phyloP scores from a whole-genome alignment of 2,113 vertebrate genomes.

The Natator depressus region DNA sequence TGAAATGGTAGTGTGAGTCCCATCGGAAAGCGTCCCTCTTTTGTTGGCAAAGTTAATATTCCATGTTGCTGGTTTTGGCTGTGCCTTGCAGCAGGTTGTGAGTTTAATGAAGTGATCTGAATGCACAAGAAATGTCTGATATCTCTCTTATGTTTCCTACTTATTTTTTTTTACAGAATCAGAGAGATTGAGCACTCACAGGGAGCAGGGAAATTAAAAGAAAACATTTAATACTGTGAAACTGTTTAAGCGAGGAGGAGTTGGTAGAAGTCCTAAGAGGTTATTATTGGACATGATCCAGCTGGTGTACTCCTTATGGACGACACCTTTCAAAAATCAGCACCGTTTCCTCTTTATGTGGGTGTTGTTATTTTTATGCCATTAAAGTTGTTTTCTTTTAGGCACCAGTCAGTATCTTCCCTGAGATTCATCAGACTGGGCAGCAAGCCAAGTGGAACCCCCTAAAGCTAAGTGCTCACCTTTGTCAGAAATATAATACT shows the following conservation, averaged over 20 bases:
- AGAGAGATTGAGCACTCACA: neutral
- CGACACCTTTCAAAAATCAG: constrained; percentile 23
- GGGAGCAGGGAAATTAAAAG: constrained; percentile 50
- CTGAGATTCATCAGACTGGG: constrained; percentile 48
- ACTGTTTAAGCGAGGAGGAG: constrained; percentile 35
- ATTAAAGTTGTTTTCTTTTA: constrained; percentile 61
- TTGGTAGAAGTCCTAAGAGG: constrained; percentile 14
- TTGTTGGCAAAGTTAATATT: neutral
- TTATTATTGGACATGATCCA: constrained; percentile 58
- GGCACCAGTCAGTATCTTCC: constrained; percentile 47
- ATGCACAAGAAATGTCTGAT: neutral
- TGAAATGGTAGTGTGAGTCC: neutral
- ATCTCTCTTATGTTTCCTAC: neutral
- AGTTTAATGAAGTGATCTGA: neutral
- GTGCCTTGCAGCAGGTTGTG: neutral
- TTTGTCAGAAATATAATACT: constrained; percentile 50
- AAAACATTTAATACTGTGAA: constrained; percentile 49
- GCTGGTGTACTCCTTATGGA: constrained; percentile 24
- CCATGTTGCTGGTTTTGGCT: neutral
- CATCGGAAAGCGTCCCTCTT: rapidly evolving
- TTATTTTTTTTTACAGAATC: neutral
- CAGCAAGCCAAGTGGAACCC: constrained; percentile 64
- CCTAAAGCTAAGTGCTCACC: constrained; percentile 50
- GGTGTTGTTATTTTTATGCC: constrained; percentile 57
- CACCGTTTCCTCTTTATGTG: constrained; percentile 43